Percentiles rank a stretch among this genome's conserved stretches.
Conservation (phyloP, 2,888 invertebrate species). For the Colletes collaris region DNA sequence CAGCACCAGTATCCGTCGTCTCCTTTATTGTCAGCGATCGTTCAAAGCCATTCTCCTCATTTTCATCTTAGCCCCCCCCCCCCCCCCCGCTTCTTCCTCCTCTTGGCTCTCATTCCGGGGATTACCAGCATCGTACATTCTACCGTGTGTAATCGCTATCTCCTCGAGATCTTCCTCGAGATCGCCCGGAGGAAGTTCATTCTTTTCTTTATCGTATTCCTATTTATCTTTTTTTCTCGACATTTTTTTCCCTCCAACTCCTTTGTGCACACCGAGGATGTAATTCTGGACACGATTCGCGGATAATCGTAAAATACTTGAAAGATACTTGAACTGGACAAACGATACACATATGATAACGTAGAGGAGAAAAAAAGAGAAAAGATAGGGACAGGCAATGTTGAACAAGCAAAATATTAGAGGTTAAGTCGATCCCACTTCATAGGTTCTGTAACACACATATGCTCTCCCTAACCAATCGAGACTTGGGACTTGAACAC, state of each 20-base stretch:
- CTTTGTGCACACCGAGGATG: conserved; percentile 9
- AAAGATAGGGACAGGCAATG: too few species aligned
- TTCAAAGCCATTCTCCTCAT: conserved; percentile 53
- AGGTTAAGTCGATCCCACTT: too few species aligned
- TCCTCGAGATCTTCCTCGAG: conserved; percentile 52
- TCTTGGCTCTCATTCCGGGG: conserved; percentile 12
- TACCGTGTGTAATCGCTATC: conserved; percentile 62
- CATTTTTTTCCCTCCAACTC: not conserved
- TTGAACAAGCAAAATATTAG: too few species aligned
- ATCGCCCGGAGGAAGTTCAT: conserved; percentile 28
- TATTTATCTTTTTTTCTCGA: not conserved
- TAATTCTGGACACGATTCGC: conserved; percentile 17
- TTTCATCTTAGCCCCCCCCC: conserved; percentile 36
- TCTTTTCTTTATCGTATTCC: conserved; percentile 12
- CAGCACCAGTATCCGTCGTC: conserved; percentile 65
- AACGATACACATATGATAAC: too few species aligned
- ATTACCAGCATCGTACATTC: conserved; percentile 14
- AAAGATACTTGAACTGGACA: too few species aligned
- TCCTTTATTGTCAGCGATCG: conserved; percentile 45
- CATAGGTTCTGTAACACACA: too few species aligned
- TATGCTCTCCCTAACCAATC: too few species aligned
- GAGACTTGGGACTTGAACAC: too few species aligned
- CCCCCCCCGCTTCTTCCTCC: conserved; percentile 4
- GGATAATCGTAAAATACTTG: not conserved
- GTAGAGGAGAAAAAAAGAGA: too few species aligned